Conservation (phyloP, 2,888 invertebrate species). For the Podabrus alpinus region DNA sequence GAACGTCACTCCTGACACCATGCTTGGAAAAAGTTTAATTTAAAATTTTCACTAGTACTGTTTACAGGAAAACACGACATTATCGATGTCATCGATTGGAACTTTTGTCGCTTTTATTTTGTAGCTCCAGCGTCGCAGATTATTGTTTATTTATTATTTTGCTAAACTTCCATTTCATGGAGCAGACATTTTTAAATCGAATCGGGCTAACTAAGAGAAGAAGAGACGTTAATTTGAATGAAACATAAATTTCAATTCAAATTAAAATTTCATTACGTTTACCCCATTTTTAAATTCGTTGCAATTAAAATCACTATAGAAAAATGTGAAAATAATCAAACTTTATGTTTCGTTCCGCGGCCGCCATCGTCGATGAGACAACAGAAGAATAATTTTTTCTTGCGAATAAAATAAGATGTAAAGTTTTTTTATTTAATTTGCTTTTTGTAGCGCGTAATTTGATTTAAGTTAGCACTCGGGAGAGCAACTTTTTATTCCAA, state of each 20-base stretch:
- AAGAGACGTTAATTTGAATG: background rate
- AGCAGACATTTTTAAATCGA: background rate
- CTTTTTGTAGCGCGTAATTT: background rate
- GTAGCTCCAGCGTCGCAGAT: background rate
- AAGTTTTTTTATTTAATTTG: background rate
- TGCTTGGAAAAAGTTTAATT: background rate
- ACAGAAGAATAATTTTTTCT: background rate
- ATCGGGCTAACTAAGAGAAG: background rate
- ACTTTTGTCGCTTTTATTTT: background rate
- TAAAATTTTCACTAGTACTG: too few species aligned
- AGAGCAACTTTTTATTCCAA: background rate
- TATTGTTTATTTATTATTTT: background rate
- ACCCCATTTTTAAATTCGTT: too few species aligned
- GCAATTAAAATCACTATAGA: background rate
- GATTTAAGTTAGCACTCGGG: background rate
- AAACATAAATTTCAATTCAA: too few species aligned
- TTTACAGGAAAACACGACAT: background rate
- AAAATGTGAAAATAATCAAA: background rate
- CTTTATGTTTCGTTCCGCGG: background rate
- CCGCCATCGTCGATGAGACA: background rate
- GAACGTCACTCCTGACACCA: background rate
- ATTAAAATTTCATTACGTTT: too few species aligned
- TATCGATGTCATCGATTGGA: background rate
- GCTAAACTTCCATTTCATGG: background rate
- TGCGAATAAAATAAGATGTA: background rate